Conservation (phyloP, 2,888 invertebrate species). For the Mythimna ferrago region DNA sequence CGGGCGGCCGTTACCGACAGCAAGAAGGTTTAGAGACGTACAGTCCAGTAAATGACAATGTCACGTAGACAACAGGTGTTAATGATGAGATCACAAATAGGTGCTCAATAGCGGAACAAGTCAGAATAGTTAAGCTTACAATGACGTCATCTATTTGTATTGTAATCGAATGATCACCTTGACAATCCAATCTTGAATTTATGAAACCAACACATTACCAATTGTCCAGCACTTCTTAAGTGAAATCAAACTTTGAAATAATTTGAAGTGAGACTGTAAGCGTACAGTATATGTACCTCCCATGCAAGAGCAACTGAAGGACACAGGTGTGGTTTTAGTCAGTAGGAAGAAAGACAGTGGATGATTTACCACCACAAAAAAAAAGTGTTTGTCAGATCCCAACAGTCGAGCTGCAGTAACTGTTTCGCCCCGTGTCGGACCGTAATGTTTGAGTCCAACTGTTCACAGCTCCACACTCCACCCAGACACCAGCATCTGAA, state of each 20-base stretch:
- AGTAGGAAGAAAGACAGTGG: too few relatives aligned
- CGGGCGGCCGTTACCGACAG: background rate
- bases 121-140: background rate
- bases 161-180: background rate
- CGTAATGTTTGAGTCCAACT: constrained; percentile 1
- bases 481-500: background rate
- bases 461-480: too few relatives aligned
- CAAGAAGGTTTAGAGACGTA: background rate
- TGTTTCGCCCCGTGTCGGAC: background rate
- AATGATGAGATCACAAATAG: background rate
- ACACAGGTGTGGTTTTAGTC: too few relatives aligned
- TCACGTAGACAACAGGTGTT: background rate
- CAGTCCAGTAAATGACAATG: background rate
- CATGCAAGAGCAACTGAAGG: too few relatives aligned
- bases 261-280: background rate
- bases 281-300: background rate
- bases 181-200: background rate
- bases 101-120: background rate
- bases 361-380: background rate
- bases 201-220: background rate
- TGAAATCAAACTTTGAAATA: background rate
- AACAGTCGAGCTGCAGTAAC: background rate
- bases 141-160: background rate
- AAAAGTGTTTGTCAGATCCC: background rate
- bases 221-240: background rate